Base-by-base conservation (phyloP, 2,797 vertebrate genomes). In the Tenualosa thibaudeaui region DNA sequence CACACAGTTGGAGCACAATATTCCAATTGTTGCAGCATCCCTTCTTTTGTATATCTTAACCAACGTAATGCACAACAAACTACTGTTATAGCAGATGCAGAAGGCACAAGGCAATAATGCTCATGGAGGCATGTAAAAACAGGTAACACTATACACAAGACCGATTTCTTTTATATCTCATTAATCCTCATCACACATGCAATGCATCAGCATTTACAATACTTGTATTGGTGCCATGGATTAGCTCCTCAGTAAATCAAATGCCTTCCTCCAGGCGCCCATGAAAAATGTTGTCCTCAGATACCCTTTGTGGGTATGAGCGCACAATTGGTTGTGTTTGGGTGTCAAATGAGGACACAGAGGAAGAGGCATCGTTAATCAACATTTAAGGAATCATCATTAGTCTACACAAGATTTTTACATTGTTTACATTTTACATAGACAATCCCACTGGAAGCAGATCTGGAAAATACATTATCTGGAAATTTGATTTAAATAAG, bases 331-430 rank as follows among this genome's bases (percentile, higher is more conserved):
- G 81, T 85, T 60, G 75, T 81, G 56, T 50, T 60, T 81, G 56
- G 50, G 78, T 86, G 87, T 93, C 91, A 93, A 89, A 85, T 90
- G 90, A 93, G 93, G 92, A 93, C 91, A 92, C 37, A 6, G 71
- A 19, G 3, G 5, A 13, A 78, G 40, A 78, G 19, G 86, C 53
- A 81, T 43, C 43, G 86, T 83, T 54, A 24, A 60, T 85, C 82
- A 82, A 81, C 81, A 50, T 75, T 81, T 40, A 24, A 51, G 24
- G 49, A 56, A 40, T 54, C 31, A 22, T 68, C 68, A 40, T 19
- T 62, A 53, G 43, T 71, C 17, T 19, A 62, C 22, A 43, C 82
- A 22, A 58, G 8, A 82, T 86, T 88, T 83, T 89, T 50, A 86
- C 83, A 83, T 83, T 85, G 68, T 54, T n/a, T 26, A 65, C 17